Evolutionary conservation across 2,888 invertebrate species (phyloP).

Genomic region (Idaea aversata): DNA sequence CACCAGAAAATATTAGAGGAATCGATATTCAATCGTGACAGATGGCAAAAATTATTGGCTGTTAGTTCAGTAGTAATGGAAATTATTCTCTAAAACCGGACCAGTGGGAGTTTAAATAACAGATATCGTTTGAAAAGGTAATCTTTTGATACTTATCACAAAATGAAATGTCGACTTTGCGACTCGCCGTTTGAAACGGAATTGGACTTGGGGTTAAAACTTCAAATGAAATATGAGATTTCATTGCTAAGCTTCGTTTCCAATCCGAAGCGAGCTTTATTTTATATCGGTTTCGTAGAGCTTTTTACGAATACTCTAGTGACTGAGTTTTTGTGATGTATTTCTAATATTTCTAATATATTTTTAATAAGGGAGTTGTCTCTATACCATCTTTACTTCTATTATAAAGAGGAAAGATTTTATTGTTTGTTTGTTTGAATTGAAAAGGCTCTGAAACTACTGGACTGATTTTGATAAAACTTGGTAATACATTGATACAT

Average conservation of each 20-base stretch:
- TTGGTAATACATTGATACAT: too few species aligned
- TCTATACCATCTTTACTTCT: too few species aligned
- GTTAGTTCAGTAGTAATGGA: not conserved
- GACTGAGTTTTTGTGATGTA: not conserved
- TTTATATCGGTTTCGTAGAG: too few species aligned
- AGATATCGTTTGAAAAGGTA: not conserved
- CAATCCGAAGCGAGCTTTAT: not conserved
- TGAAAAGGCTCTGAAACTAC: too few species aligned
- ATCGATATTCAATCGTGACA: too few species aligned
- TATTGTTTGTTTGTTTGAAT: too few species aligned
- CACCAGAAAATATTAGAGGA: too few species aligned
- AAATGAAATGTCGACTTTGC: slow-evolving; percentile 5
- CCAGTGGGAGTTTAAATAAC: not conserved
- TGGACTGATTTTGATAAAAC: too few species aligned
- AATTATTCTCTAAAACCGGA: not conserved
- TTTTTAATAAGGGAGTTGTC: too few species aligned
- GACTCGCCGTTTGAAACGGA: slow-evolving; percentile 8
- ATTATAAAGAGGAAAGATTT: too few species aligned
- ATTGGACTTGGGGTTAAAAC: not conserved
- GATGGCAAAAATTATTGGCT: not conserved
- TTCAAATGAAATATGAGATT: slow-evolving; percentile 2
- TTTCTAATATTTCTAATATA: too few species aligned
- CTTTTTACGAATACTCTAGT: not conserved
- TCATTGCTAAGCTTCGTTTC: not conserved
- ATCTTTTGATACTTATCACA: not conserved